phyloP scores from a whole-genome alignment of 2,113 vertebrate genomes.

The Meles meles region DNA sequence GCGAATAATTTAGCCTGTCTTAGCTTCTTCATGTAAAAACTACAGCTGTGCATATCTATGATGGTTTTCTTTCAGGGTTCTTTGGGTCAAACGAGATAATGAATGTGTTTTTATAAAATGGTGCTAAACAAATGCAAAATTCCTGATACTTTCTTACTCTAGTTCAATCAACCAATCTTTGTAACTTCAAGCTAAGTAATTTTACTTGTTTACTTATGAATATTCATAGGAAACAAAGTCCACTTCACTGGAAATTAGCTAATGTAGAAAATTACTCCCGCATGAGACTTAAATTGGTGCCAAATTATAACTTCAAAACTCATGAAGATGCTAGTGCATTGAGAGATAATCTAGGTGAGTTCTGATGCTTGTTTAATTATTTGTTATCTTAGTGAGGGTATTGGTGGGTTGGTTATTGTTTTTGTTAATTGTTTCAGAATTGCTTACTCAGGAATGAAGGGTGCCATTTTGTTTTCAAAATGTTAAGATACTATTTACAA shows the following conservation, averaged over 20 bases:
- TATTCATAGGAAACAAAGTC: constrained; percentile 84
- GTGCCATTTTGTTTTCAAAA: not conserved
- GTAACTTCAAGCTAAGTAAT: constrained; percentile 32
- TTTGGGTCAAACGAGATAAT: not conserved
- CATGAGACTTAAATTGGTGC: constrained; percentile 95
- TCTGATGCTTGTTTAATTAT: not conserved
- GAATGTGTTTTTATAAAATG: constrained; percentile 21
- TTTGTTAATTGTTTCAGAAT: constrained; percentile 32
- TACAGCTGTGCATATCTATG: not conserved
- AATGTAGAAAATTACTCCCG: constrained; percentile 97
- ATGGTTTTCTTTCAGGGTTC: not conserved
- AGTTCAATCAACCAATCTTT: not conserved
- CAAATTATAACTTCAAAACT: constrained; percentile 91
- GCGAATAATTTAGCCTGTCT: constrained; percentile 10
- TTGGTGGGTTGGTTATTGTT: constrained; percentile 3
- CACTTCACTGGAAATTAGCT: constrained; percentile 92
- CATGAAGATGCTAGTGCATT: constrained; percentile 94
- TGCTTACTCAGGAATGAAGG: not conserved
- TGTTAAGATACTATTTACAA: not conserved
- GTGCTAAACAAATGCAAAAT: constrained; percentile 11
- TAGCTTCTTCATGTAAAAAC: not conserved
- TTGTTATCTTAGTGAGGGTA: not conserved
- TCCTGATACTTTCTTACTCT: not conserved
- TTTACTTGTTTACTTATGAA: constrained; percentile 46
- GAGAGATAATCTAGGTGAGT: constrained; percentile 95